phyloP scores from a whole-genome alignment of 1,140 invertebrate species.

The Cherax destructor region DNA sequence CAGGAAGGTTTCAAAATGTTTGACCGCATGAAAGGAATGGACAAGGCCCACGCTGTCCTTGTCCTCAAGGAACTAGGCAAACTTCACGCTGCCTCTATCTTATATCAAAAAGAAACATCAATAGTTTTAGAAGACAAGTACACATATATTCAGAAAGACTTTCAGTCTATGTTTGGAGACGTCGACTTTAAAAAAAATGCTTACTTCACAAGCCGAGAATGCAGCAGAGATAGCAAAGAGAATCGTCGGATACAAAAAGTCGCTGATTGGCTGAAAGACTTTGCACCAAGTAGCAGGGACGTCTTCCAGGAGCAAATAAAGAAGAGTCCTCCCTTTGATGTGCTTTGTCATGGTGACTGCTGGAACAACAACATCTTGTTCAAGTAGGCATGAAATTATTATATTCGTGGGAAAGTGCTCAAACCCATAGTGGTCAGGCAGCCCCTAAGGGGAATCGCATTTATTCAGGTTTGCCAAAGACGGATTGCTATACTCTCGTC shows the following conservation, averaged over 20 bases:
- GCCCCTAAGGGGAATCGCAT: no score
- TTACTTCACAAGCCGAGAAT: neutral
- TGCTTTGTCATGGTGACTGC: slow-evolving; percentile 34
- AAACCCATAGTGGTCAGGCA: no score
- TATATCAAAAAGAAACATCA: neutral
- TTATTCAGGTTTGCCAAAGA: no score
- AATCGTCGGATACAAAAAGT: slow-evolving; percentile 28
- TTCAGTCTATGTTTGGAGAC: neutral
- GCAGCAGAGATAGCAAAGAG: slow-evolving; percentile 12
- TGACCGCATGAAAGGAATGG: slow-evolving; percentile 49
- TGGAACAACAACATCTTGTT: slow-evolving; percentile 54
- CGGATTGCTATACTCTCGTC: no score
- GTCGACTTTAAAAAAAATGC: neutral
- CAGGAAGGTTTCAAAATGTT: slow-evolving; percentile 52
- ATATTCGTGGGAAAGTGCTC: no score
- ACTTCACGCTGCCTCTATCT: slow-evolving; percentile 53
- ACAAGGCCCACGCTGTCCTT: slow-evolving; percentile 35
- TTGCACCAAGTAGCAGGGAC: neutral
- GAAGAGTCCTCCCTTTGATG: neutral
- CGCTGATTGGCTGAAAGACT: slow-evolving; percentile 12
- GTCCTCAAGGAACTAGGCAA: slow-evolving; percentile 41
- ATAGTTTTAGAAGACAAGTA: slow-evolving; percentile 19
- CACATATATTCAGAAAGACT: slow-evolving; percentile 33
- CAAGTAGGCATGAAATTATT: slow-evolving; percentile 7
- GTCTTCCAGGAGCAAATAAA: neutral